Percentiles rank a stretch among this genome's conserved stretches.
Conservation (phyloP, 2,888 invertebrate species). For the Oconnorella tubifera region DNA sequence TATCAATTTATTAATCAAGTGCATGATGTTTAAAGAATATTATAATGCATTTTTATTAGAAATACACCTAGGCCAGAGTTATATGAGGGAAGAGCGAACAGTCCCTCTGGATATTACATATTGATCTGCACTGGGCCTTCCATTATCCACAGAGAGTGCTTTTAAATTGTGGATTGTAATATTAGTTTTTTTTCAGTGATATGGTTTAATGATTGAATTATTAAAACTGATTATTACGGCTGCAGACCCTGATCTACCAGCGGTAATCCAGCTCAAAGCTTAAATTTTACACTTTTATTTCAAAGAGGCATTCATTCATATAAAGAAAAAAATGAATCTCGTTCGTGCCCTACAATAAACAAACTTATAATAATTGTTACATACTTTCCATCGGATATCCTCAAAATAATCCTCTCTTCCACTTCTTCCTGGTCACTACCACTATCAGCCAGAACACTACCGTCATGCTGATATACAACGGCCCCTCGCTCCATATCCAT, state of each 20-base stretch:
- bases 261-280: not conserved
- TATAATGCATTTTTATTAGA: not conserved
- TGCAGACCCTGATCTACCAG: not conserved
- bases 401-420: constrained; percentile 47
- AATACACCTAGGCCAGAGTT: too few species aligned
- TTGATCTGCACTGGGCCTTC: too few species aligned
- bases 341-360: not conserved
- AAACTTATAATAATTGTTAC: constrained; percentile 30
- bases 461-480: constrained; percentile 49
- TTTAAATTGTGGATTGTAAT: too few species aligned
- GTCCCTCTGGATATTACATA: too few species aligned
- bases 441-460: too few species aligned
- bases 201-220: too few species aligned
- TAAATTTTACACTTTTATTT: not conserved
- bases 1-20: too few species aligned
- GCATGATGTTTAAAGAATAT: not conserved
- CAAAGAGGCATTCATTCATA: not conserved
- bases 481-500: constrained; percentile 1
- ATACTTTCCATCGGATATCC: constrained; percentile 49
- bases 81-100: too few species aligned
- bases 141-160: too few species aligned
- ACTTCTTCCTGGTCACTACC: constrained; percentile 29
- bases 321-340: not conserved
- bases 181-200: too few species aligned
- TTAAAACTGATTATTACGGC: too few species aligned